Evolutionary conservation across 2,888 invertebrate genomes (phyloP), one percentile per base, ranked within the genome.

Genomic region (Ernsta delagoae): DNA sequence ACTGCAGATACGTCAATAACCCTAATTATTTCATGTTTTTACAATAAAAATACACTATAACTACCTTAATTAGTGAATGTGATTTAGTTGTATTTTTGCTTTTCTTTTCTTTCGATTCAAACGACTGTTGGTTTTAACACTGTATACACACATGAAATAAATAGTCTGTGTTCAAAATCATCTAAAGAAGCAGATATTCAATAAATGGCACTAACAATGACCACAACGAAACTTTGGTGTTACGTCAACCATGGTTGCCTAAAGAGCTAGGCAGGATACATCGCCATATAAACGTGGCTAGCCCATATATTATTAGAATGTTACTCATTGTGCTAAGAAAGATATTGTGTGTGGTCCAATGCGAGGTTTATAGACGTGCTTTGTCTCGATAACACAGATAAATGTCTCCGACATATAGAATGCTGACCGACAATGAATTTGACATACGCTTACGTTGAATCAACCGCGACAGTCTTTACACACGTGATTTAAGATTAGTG

Each of bases 301-400:
- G 81, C 85, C 86, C 87, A 91, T 91, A 89, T 85, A 83, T 90
- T 89, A 91, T 87, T 87, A 83, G 88, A 88, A 84, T 83, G 87
- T 84, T 81, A 77, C 81, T 83, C 87, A 88, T 92, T 92, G 91
- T 91, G 80, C 79, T 80, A 81, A 78, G 75, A 79, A 78, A 81
- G 82, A 91, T 92, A 92, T 90, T 92, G 92, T 92, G 93, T 93
- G 93, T 93, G 92, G 92, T 92, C 93, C 90, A 88, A 87, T 90
- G 87, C 80, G 83, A 88, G 84, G 89, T 92, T 90, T 89, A 92
- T 92, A 88, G 89, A 81, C 83, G 81, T 82, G 85, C 88, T 90
- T 93, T 93, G 93, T 93, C 89, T 91, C 83, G 90, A 91, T 92
- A 91, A 90, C 92, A 88, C 85, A 89, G 92, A 93, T 92, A 92